These are phyloP conservation scores for Myotis davidii DNA, from an alignment of 2,113 vertebrate genomes.

Conservation along the genomic window DNA sequence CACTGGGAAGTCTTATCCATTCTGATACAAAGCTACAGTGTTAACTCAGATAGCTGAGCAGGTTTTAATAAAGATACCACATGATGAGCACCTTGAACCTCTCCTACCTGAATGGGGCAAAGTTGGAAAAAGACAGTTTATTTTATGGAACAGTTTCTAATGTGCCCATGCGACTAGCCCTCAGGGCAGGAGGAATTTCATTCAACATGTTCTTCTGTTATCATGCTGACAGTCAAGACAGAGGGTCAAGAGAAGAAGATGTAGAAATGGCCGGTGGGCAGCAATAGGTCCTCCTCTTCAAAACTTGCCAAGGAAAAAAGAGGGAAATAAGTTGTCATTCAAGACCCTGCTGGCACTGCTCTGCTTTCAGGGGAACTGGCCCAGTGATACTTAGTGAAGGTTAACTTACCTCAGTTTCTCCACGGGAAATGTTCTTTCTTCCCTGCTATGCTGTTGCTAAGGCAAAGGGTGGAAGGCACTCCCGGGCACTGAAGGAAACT, in stretches of 20 bases:
- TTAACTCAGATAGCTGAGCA: not conserved
- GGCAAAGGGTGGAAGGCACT: not conserved
- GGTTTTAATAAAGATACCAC: not conserved
- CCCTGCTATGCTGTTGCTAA: not conserved
- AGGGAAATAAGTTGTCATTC: not conserved
- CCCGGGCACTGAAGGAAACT: not conserved
- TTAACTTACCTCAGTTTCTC: not conserved
- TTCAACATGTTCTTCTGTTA: not conserved
- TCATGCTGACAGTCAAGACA: not conserved
- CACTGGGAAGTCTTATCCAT: not conserved
- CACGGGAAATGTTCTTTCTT: not conserved
- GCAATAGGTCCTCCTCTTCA: not conserved
- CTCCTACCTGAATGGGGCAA: not conserved
- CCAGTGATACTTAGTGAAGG: not conserved
- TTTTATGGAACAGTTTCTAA: not conserved
- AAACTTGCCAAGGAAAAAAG: not conserved
- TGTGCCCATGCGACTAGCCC: too few species aligned
- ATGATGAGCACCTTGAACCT: not conserved
- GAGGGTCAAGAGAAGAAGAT: not conserved
- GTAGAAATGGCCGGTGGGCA: fast-evolving
- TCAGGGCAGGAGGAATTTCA: not conserved
- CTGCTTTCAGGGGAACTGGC: not conserved
- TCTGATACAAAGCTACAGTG: not conserved
- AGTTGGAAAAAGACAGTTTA: not conserved
- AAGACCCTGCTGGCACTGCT: not conserved